phyloP scores from a whole-genome alignment of 1,140 invertebrate genomes.

The Lepidurus arcticus region DNA sequence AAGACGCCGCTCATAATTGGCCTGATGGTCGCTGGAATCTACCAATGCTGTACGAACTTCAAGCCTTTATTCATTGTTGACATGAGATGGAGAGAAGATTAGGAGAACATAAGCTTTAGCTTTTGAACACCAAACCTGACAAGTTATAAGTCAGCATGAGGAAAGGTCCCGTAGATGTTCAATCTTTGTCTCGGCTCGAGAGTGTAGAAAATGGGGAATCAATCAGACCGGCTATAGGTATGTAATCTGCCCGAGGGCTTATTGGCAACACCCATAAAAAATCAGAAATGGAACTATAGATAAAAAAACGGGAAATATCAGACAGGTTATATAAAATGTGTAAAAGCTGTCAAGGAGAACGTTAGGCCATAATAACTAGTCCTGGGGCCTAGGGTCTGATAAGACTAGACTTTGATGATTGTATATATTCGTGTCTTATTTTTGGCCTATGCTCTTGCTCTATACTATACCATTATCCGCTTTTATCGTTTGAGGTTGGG shows the following conservation, averaged over 20 bases:
- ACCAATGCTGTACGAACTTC: no score
- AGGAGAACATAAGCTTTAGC: no score
- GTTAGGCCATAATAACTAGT: background rate
- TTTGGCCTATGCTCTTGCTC: background rate
- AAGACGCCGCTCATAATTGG: background rate
- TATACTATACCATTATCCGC: background rate
- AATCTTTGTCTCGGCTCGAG: no score
- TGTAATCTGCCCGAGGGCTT: background rate
- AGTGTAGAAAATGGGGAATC: background rate
- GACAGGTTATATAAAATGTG: constrained; percentile 2
- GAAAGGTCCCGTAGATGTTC: no score
- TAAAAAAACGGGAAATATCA: background rate
- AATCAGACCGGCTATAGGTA: background rate
- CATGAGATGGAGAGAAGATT: no score
- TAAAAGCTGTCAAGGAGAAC: background rate
- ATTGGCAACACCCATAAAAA: background rate
- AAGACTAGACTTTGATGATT: background rate
- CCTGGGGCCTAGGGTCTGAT: background rate
- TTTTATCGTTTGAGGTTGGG: background rate
- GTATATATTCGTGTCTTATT: background rate
- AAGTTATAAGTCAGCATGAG: no score
- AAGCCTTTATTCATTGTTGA: no score
- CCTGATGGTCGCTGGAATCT: background rate
- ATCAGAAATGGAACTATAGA: no score
- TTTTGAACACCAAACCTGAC: no score